These are phyloP conservation scores for Tribolium castaneum DNA, from an alignment of 1,140 invertebrate genomes.

Conservation along the genomic window DNA sequence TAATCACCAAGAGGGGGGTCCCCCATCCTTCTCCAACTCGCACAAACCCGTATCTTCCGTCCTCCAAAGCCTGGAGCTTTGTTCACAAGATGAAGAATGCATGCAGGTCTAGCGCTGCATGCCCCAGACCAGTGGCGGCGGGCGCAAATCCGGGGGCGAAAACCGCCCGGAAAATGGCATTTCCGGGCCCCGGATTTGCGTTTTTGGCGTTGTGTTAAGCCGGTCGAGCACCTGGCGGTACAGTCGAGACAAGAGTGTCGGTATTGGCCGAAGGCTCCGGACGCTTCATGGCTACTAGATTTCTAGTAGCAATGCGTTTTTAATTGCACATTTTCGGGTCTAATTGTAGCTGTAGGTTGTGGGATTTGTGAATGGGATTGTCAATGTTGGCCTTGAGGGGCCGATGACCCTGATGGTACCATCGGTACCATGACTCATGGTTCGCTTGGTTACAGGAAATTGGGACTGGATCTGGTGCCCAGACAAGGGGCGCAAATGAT, in stretches of 20 bases:
- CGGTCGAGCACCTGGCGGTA: background rate
- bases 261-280: background rate
- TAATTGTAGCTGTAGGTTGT: background rate
- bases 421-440: background rate
- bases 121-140: conserved; percentile 1
- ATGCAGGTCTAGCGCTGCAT: conserved; percentile 42
- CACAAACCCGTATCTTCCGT: conserved; percentile 14
- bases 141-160: too few species aligned
- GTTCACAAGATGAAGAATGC: conserved; percentile 48
- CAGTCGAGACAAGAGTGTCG: conserved; percentile 6
- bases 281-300: background rate
- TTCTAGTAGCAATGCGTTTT: conserved; percentile 16
- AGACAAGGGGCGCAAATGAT: conserved; percentile 87
- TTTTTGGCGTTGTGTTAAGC: background rate
- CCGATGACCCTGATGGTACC: conserved; percentile 11
- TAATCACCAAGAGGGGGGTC: conserved; percentile 26
- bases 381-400: background rate
- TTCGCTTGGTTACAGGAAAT: conserved; percentile 73
- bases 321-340: conserved; percentile 7
- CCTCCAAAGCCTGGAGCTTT: conserved; percentile 28
- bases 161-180: too few species aligned
- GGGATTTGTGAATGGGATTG: background rate
- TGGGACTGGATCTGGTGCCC: conserved; percentile 92
- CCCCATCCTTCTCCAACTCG: conserved; percentile 35
- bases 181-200: too few species aligned